Base-by-base conservation (phyloP, 2,888 invertebrate genomes). In the Cataglyphis livida region DNA sequence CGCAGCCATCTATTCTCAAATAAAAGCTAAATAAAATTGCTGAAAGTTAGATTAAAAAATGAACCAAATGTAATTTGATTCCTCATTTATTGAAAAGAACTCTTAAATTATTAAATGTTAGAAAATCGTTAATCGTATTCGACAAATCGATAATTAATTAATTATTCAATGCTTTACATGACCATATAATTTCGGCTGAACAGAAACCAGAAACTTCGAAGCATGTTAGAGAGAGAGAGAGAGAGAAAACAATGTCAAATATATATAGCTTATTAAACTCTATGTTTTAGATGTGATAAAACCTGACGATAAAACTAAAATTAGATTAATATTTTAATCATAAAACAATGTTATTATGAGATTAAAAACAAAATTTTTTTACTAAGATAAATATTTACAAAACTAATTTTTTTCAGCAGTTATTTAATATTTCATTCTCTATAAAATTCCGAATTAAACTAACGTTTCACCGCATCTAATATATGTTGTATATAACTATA, bases 181-280 rank as follows among this genome's bases (percentile, higher is more conserved):
- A 84, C 65, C 81, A 82, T 79, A 82, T 84, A 92, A 92, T 93
- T 89, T 90, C 88, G 88, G 87, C 85, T 75, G 87, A 85, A 85
- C 75, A 75, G 86, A 84, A 87, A 90, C 86, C 86, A 84, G 90
- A 90, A 89, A 89, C 90, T 89, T 88, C 87, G 88, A 90, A 84
- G 89, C 85, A 35, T 6, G 84, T 90, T 93, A 93, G 93, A 35
- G 35, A 32, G 32, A 32, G 5, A 32, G 32, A 35, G 35, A 35
- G 35, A 35, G 6, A 35, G 35, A 35, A 35, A 35, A 4, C 92
- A 79, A 81, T 84, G 91, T 93, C 93, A 93, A 93, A 93, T 51
- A 51, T 51, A 51, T 91, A 28, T 92, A 93, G 93, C 92, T 93
- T 93, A 93, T 93, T 93, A 93, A 93, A 93, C 92, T 93, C 92